Percentiles rank a stretch among this genome's conserved stretches.
These are phyloP conservation scores for Pelosia muscerda DNA, from an alignment of 2,888 invertebrate species.

Conservation along the genomic window DNA sequence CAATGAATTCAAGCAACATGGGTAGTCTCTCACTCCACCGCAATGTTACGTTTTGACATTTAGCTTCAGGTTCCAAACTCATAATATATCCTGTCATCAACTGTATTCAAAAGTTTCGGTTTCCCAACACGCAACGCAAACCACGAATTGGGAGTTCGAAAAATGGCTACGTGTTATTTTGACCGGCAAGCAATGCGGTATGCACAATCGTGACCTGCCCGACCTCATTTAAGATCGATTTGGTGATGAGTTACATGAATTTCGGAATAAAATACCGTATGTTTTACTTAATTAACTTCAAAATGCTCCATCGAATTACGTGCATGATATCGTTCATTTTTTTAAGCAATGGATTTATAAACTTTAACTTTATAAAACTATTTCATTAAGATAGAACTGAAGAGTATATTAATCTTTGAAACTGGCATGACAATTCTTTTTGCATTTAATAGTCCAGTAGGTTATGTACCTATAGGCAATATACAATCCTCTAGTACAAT, in stretches of 20 bases:
- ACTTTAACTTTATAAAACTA: not conserved
- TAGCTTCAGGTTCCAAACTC: not conserved
- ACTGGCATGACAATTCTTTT: no score
- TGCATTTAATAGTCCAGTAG: no score
- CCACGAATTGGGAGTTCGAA: slow-evolving; percentile 3
- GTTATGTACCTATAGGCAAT: no score
- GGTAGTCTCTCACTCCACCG: no score
- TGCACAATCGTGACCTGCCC: slow-evolving; percentile 23
- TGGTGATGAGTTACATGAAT: slow-evolving; percentile 20
- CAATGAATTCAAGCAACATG: no score
- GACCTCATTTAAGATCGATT: slow-evolving; percentile 21
- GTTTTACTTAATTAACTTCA: not conserved
- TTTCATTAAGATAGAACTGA: no score
- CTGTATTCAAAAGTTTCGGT: slow-evolving; percentile 4
- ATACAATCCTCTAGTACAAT: no score
- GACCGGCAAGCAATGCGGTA: slow-evolving; percentile 23
- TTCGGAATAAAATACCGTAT: slow-evolving; percentile 23
- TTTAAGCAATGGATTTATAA: not conserved
- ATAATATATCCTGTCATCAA: not conserved
- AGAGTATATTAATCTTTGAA: no score
- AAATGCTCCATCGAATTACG: slow-evolving; percentile 11
- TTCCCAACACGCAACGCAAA: not conserved
- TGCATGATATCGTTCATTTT: not conserved
- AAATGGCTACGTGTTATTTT: slow-evolving; percentile 11
- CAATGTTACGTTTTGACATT: no score